Evolutionary conservation across 2,797 vertebrate species (phyloP).

Genomic region (Hirundo rustica): DNA sequence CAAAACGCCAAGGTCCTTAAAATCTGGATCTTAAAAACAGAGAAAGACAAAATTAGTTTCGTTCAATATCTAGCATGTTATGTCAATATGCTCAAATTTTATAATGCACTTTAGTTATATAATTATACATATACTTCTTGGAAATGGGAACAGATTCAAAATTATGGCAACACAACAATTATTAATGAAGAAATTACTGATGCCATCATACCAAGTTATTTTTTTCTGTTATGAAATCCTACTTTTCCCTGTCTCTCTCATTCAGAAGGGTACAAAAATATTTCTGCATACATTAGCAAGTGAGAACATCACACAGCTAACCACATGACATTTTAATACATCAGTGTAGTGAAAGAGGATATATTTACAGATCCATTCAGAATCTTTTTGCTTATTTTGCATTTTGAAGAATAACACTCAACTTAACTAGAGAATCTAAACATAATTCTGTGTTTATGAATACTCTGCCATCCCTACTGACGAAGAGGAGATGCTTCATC

Average conservation of each 20-base stretch:
- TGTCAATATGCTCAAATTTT: background rate
- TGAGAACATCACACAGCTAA: background rate
- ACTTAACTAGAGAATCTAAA: background rate
- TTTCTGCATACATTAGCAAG: background rate
- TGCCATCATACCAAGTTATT: background rate
- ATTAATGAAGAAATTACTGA: background rate
- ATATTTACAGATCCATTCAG: background rate
- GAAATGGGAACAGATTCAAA: background rate
- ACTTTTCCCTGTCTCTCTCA: background rate
- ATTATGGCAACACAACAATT: background rate
- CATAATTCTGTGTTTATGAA: background rate
- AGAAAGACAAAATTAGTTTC: slow-evolving; percentile 74
- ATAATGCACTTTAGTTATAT: background rate
- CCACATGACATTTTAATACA: background rate
- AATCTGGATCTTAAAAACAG: slow-evolving; percentile 94
- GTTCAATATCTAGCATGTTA: background rate
- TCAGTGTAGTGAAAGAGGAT: background rate
- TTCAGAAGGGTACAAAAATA: slow-evolving; percentile 1
- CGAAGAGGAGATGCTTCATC: background rate
- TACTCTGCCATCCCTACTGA: background rate
- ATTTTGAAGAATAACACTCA: background rate
- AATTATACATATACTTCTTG: background rate
- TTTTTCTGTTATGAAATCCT: background rate
- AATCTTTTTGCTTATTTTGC: background rate
- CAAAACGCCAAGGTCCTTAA: slow-evolving; percentile 94